Evolutionary conservation across 2,113 vertebrate genomes (phyloP).

Genomic region (Daboia siamensis): DNA sequence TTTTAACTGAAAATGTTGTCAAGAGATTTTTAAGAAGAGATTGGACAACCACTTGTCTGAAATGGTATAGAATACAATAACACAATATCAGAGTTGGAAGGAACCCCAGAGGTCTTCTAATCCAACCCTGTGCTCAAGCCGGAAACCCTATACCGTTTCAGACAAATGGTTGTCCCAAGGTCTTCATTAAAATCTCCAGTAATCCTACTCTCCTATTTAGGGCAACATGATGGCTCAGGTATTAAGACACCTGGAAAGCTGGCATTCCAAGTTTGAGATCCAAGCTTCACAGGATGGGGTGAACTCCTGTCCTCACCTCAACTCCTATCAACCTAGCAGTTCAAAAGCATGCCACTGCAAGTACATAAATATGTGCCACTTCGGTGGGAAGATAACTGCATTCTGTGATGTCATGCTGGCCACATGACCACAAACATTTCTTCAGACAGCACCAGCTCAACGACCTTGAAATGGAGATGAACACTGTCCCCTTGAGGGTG

Average conservation of each 20-base stretch:
- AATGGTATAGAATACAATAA: too few species aligned
- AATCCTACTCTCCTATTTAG: accelerated
- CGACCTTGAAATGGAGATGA: not conserved
- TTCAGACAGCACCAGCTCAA: not conserved
- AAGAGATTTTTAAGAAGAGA: not conserved
- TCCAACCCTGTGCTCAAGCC: too few species aligned
- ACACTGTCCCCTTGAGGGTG: too few species aligned
- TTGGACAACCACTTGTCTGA: not conserved
- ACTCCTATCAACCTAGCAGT: too few species aligned
- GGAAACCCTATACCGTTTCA: too few species aligned
- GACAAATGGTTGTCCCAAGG: too few species aligned
- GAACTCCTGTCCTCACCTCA: not conserved
- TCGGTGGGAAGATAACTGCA: too few species aligned
- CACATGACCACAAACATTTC: not conserved
- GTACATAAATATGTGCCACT: too few species aligned
- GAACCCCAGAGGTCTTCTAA: too few species aligned
- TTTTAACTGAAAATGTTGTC: not conserved
- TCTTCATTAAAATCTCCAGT: too few species aligned
- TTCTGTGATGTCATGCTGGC: not conserved
- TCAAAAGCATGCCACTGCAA: too few species aligned
- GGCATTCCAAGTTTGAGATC: not conserved
- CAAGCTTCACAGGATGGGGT: not conserved
- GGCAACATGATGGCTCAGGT: accelerated
- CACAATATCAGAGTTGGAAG: too few species aligned
- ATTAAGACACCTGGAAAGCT: not conserved